Percentiles rank a stretch among this genome's conserved stretches.
These are phyloP conservation scores for Nebria brevicollis DNA, from an alignment of 2,888 invertebrate genomes.

Conservation along the genomic window DNA sequence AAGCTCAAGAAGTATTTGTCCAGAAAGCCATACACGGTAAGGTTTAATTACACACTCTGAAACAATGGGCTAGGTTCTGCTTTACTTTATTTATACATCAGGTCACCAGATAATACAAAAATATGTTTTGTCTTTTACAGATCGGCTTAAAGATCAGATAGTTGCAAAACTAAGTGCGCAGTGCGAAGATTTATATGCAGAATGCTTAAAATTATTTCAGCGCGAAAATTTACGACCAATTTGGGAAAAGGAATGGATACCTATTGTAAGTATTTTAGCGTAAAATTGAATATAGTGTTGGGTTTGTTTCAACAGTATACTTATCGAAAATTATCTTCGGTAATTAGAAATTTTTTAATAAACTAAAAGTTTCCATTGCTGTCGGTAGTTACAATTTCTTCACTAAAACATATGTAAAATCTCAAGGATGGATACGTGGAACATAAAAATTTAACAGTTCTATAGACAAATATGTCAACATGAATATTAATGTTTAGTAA, in stretches of 20 bases:
- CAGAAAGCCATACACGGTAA: slow-evolving; percentile 89
- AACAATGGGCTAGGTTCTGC: neutral
- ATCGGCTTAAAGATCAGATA: slow-evolving; percentile 78
- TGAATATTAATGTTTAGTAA: no score
- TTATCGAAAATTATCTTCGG: neutral
- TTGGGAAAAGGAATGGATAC: slow-evolving; percentile 92
- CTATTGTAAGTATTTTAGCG: slow-evolving; percentile 67
- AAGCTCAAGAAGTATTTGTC: slow-evolving; percentile 97
- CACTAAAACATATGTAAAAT: neutral
- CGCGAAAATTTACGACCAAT: slow-evolving; percentile 82
- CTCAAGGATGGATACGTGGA: no score
- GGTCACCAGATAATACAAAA: neutral
- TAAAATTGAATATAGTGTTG: neutral
- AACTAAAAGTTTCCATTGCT: neutral
- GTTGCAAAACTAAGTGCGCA: slow-evolving; percentile 93
- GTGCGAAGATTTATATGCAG: slow-evolving; percentile 93
- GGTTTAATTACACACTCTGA: slow-evolving; percentile 21
- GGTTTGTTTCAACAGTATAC: neutral
- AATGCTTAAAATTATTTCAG: slow-evolving; percentile 87
- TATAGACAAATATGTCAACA: no score
- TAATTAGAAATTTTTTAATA: neutral
- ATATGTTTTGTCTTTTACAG: slow-evolving; percentile 16
- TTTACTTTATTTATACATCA: neutral
- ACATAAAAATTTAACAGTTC: no score
- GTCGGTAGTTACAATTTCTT: neutral